Evolutionary conservation across 2,113 vertebrate species (phyloP), one percentile per base, ranked within the genome.

Genomic region (Ciconia maguari): DNA sequence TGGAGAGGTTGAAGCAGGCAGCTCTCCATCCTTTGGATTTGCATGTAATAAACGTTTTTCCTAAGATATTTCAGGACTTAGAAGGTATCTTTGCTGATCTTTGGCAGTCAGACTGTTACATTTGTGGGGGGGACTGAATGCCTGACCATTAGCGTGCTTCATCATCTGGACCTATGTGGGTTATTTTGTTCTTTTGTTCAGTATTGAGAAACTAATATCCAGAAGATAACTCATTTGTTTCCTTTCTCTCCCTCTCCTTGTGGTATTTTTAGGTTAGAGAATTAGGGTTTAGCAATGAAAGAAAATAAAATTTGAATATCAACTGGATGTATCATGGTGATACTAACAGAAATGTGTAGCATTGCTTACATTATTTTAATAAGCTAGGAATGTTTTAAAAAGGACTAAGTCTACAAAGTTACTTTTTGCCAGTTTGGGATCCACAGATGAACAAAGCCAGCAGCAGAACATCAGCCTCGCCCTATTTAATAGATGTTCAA

Each of bases 401-500:
- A 70, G 36, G 27, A n/a, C 18, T 22, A 79, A 75, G 55, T 75
- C 38, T 65, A 30, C 27, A n/a, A 62, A 4, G 64, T 64, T 52
- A 12, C 11, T 71, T 87, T 38, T 66, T 77, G 68, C 16, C 34
- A 26, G 3, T 70, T 61, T 86, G 88, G 41, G 42, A 52, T 54
- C 36, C 17, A 5, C 20, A 6, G 32, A 7, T 6, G 61, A 84
- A 13, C 36, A 72, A 87, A 36, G 10, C 14, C 80, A 66, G 57
- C n/a, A 27, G 42, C 68, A 82, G 26, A 84, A 25, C n/a, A n/a
- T 68, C 27, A 60, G 34, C 36, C 16, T 76, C 3, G 0, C 18
- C 1, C 0, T 41, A n/a, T 61, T 75, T 66, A 49, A 22, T 51
- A 8, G 13, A 2, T 41, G 14, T 55, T 91, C n/a, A 49, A 1